These are phyloP conservation scores for Tricholaema leucomelas DNA, from an alignment of 2,113 vertebrate genomes.

Conservation along the genomic window DNA sequence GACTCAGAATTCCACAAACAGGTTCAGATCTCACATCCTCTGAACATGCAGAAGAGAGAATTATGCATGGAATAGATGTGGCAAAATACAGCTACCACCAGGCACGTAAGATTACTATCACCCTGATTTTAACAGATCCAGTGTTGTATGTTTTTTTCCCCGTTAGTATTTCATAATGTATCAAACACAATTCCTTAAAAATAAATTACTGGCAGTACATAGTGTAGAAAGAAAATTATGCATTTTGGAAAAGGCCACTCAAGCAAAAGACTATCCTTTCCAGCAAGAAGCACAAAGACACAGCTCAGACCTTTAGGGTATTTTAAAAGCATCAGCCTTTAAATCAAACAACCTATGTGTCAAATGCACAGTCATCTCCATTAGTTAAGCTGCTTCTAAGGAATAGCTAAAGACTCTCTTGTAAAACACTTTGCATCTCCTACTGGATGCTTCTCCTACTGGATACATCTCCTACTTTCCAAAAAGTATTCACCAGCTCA, in stretches of 20 bases:
- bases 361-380: not conserved
- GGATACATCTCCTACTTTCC: not conserved
- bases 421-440: not conserved
- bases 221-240: not conserved
- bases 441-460: not conserved
- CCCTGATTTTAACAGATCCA: not conserved
- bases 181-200: not conserved
- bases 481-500: rapidly evolving
- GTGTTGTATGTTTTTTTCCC: not conserved
- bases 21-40: not conserved
- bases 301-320: not conserved
- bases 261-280: not conserved
- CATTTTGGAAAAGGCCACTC: not conserved
- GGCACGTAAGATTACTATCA: not conserved
- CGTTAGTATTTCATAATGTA: not conserved
- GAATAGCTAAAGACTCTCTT: not conserved
- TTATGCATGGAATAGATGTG: not conserved
- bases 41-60: not conserved
- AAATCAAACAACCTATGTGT: not conserved
- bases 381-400: not conserved
- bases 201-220: not conserved
- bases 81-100: not conserved
- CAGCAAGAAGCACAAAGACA: not conserved
- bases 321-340: not conserved
- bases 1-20: not conserved